These are phyloP conservation scores for Altica lythri DNA, from an alignment of 2,888 invertebrate genomes.

Conservation along the genomic window DNA sequence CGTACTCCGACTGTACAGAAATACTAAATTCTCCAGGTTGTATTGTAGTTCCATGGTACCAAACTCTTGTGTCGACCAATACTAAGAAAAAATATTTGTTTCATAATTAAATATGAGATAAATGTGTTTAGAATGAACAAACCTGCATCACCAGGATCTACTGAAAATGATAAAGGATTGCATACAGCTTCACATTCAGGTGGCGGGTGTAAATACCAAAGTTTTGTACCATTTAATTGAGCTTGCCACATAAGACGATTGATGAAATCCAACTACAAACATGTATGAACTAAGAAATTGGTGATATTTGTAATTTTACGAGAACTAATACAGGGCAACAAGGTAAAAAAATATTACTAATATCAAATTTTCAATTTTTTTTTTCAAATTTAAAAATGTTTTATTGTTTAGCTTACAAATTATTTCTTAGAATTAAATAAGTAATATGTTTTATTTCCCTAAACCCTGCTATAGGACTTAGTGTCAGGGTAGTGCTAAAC, in stretches of 20 bases:
- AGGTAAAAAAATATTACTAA: no score
- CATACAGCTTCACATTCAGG: constrained; percentile 86
- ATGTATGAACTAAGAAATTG: background rate
- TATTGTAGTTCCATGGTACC: constrained; percentile 89
- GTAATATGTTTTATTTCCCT: no score
- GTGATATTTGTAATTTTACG: background rate
- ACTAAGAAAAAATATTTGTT: constrained; percentile 70
- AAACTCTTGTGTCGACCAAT: constrained; percentile 84
- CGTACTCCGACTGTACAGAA: constrained; percentile 91
- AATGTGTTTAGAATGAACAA: no score
- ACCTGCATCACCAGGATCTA: constrained; percentile 86
- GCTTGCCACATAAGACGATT: constrained; percentile 93
- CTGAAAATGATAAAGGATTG: constrained; percentile 73
- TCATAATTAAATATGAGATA: no score
- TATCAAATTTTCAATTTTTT: no score
- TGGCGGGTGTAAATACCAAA: constrained; percentile 82
- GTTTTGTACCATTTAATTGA: constrained; percentile 83
- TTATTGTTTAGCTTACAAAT: no score
- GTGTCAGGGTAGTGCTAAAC: no score
- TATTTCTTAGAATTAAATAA: no score
- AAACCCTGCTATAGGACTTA: no score
- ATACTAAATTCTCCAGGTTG: constrained; percentile 81
- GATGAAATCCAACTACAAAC: constrained; percentile 82
- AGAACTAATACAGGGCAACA: no score
- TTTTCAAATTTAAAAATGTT: no score